Evolutionary conservation across 2,888 invertebrate genomes (phyloP).

Genomic region (Osmoderma eremita): DNA sequence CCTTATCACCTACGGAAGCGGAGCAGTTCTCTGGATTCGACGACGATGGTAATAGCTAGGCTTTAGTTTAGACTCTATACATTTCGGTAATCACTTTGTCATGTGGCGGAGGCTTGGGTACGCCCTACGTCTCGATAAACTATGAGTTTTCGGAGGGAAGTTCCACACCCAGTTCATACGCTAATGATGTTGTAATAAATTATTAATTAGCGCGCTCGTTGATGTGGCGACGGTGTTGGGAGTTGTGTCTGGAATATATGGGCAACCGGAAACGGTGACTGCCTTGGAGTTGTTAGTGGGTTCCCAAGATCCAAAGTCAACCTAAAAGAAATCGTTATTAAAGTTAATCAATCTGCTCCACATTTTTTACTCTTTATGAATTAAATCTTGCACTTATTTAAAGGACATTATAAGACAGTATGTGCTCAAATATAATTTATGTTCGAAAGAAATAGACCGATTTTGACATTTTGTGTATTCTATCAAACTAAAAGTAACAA

Average conservation of each 20-base stretch:
- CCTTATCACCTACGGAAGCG: neutral
- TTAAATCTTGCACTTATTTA: no score
- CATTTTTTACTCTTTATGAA: no score
- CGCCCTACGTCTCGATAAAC: conserved; percentile 10
- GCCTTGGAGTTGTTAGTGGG: no score
- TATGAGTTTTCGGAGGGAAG: conserved; percentile 13
- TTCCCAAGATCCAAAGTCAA: no score
- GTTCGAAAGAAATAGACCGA: no score
- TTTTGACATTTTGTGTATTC: no score
- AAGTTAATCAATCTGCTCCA: no score
- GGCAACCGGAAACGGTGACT: neutral
- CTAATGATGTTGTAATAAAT: conserved; percentile 41
- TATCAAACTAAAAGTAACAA: no score
- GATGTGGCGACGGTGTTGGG: conserved; percentile 6
- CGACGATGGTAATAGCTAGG: conserved; percentile 31
- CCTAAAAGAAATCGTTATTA: no score
- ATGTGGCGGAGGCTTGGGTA: conserved; percentile 7
- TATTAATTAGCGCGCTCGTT: conserved; percentile 30
- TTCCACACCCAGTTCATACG: conserved; percentile 17
- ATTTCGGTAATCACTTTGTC: conserved; percentile 38
- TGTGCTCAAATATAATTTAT: no score
- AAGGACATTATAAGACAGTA: no score
- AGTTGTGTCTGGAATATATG: neutral
- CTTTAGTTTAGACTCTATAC: conserved; percentile 35
- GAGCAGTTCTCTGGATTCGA: conserved; percentile 23